phyloP scores from a whole-genome alignment of 1,140 invertebrate genomes.

The Batillaria attramentaria region DNA sequence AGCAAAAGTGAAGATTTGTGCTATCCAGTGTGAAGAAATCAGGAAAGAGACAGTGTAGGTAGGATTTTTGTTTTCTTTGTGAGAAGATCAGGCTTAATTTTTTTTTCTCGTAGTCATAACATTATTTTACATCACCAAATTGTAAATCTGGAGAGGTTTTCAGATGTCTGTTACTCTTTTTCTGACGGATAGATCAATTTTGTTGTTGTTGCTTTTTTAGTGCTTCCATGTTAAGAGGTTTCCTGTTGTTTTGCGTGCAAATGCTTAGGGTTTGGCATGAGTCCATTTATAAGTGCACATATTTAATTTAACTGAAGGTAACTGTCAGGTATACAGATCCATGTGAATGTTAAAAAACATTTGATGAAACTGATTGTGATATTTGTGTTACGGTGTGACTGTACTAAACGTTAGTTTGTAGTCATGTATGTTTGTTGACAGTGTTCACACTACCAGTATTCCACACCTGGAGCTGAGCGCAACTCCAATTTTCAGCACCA shows the following conservation, averaged over 20 bases:
- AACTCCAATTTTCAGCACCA: constrained; percentile 48
- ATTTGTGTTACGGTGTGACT: background rate
- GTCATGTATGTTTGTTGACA: background rate
- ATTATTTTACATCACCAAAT: too few relatives aligned
- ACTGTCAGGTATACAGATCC: constrained; percentile 1
- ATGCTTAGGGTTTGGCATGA: background rate
- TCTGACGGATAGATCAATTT: too few relatives aligned
- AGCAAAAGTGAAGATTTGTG: constrained; percentile 78
- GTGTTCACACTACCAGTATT: background rate
- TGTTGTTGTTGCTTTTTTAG: too few relatives aligned
- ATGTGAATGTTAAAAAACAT: background rate
- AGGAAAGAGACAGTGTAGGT: constrained; percentile 70
- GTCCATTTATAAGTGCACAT: constrained; percentile 4
- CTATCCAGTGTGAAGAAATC: constrained; percentile 73
- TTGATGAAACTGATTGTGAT: too few relatives aligned
- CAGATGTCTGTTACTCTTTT: too few relatives aligned
- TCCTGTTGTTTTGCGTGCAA: too few relatives aligned
- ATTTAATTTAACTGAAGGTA: background rate
- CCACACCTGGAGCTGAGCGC: constrained; percentile 48
- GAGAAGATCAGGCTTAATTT: background rate
- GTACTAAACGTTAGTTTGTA: background rate
- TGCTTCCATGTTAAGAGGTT: too few relatives aligned
- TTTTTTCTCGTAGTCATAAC: background rate
- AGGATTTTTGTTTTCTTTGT: background rate
- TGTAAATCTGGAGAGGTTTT: too few relatives aligned